phyloP scores from a whole-genome alignment of 30 jellyfish, hydroid and myxozoan genomes.

The Aurelia sp. region DNA sequence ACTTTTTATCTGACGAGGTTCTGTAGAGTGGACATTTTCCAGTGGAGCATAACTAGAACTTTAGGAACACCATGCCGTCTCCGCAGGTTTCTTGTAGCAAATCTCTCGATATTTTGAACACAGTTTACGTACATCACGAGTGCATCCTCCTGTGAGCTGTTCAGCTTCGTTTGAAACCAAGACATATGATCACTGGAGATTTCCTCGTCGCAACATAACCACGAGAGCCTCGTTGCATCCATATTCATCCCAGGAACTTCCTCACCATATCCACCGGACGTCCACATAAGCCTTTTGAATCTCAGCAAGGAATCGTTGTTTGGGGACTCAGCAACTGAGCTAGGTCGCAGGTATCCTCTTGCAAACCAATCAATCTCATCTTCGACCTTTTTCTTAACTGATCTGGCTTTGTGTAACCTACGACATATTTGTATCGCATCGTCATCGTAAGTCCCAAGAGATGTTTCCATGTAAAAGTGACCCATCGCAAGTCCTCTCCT shows the following conservation, averaged over 20 bases:
- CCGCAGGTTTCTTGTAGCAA: background rate
- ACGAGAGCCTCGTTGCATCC: background rate
- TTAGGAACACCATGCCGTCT: background rate
- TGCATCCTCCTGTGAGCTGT: background rate
- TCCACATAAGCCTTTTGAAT: background rate
- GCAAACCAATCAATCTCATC: conserved; percentile 21
- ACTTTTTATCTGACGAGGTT: too few species aligned
- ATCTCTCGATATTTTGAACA: background rate
- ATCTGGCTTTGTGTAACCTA: background rate
- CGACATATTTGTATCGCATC: background rate
- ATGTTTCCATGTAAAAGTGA: background rate
- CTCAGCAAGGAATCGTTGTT: background rate
- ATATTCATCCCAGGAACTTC: background rate
- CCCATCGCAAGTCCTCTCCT: conserved; percentile 7
- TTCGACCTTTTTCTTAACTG: background rate
- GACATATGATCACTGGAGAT: background rate
- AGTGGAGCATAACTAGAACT: background rate
- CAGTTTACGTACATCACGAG: background rate
- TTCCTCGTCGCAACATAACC: background rate
- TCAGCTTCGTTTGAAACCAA: background rate
- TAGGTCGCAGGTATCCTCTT: background rate
- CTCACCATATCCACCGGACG: background rate
- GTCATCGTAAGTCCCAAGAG: conserved; percentile 16
- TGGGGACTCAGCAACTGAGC: background rate
- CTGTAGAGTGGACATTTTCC: too few species aligned